phyloP scores from a whole-genome alignment of 2,113 vertebrate species.

The Antechinus flavipes region DNA sequence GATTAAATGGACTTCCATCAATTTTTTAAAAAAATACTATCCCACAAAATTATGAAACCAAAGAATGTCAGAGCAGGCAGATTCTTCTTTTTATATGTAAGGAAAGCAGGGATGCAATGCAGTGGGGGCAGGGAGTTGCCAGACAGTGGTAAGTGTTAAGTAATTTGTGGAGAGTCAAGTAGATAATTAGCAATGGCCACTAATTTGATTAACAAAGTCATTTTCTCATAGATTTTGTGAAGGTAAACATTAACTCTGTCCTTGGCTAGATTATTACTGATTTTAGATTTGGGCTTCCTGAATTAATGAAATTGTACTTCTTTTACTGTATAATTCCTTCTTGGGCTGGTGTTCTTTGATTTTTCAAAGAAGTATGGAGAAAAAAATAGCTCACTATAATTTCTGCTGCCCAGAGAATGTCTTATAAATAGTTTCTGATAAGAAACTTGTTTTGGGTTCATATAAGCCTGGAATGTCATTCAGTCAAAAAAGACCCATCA shows the following conservation, averaged over 20 bases:
- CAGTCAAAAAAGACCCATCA: not conserved
- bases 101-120: not conserved
- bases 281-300: conserved; percentile 9
- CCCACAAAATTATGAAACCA: not conserved
- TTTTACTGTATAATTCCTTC: conserved; percentile 19
- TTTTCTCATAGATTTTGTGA: conserved; percentile 53
- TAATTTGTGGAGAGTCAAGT: not conserved
- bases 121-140: too few relatives aligned
- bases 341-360: conserved; percentile 25
- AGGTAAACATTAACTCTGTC: not conserved
- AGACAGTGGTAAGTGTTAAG: not conserved
- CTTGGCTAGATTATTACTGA: not conserved
- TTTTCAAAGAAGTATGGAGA: not conserved
- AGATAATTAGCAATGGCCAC: conserved; percentile 22
- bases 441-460: not conserved
- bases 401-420: conserved; percentile 19
- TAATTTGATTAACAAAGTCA: not conserved
- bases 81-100: conserved; percentile 4
- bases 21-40: not conserved
- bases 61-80: not conserved
- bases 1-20: not conserved
- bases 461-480: not conserved
- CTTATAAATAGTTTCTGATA: conserved; percentile 14
- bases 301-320: conserved; percentile 35
- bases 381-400: not conserved